Percentiles rank a stretch among this genome's conserved stretches.
Conservation (phyloP, 2,797 vertebrate genomes). For the Holocentrus rufus region DNA sequence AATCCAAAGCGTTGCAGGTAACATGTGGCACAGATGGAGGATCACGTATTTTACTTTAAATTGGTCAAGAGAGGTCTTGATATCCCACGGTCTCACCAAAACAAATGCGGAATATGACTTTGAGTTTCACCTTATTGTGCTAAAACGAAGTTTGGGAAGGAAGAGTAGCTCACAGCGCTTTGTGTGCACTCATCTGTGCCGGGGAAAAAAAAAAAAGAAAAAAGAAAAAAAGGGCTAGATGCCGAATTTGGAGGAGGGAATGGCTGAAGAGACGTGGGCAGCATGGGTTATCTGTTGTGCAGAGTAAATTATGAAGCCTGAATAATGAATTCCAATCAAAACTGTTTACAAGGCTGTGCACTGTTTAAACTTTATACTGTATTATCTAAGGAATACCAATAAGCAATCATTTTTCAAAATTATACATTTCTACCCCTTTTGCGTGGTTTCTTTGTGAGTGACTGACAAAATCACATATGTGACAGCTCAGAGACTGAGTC, state of each 20-base stretch:
- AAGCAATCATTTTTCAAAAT: too few species aligned
- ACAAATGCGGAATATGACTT: constrained; percentile 45
- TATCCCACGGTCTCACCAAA: constrained; percentile 39
- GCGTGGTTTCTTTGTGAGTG: constrained; percentile 30
- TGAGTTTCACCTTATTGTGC: constrained; percentile 52
- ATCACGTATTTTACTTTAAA: constrained; percentile 17
- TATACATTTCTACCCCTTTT: too few species aligned
- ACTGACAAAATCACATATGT: constrained; percentile 27
- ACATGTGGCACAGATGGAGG: constrained; percentile 28
- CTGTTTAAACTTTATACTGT: too few species aligned
- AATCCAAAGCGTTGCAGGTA: constrained; percentile 6
- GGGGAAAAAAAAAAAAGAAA: constrained; percentile 3
- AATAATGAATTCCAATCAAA: too few species aligned
- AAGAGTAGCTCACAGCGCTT: constrained; percentile 34
- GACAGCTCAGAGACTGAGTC: too few species aligned
- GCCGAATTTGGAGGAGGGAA: constrained; percentile 36
- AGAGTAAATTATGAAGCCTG: constrained; percentile 57
- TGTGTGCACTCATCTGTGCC: constrained; percentile 37
- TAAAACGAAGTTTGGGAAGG: constrained; percentile 39
- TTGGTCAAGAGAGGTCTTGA: constrained; percentile 24
- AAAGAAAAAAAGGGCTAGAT: constrained; percentile 27
- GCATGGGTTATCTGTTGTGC: constrained; percentile 34
- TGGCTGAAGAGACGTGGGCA: constrained; percentile 31
- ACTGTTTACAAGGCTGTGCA: too few species aligned
- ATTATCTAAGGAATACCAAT: too few species aligned